Base-by-base conservation (phyloP, 2,888 invertebrate species). In the Gandaritis pyraliata region DNA sequence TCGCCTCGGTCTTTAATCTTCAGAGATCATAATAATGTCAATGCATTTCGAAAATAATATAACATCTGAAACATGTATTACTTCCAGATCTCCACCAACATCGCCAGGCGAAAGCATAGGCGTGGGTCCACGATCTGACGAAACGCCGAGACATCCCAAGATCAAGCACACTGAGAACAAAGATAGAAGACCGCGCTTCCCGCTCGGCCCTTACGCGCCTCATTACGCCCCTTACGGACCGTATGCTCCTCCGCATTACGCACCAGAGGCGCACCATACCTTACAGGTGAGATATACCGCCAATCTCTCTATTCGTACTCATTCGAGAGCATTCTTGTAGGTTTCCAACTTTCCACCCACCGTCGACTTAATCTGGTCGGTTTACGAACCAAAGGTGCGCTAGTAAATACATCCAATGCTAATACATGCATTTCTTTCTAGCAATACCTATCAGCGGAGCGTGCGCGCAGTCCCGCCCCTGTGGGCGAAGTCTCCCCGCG, bases 161-260 rank as follows among this genome's bases (percentile, higher is more conserved):
- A 87, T 92, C 29, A 92, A 93, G 62, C 87, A 86, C 65, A 92
- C 92, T 0, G 92, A 92, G 61, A 87, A 86, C 69, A 92, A 92
- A 70, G 89, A 88, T 51, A 78, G 92, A 0, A 78, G 85, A 43
- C 88, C 85, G 71, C 81, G 86, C 11, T 90, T 77, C 69, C 92
- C 92, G 36, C 83, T 90, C 2, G 92, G 92, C 0, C 92, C 92
- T 0, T 93, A 93, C 77, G 92, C 92, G 49, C 92, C 92, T 0
- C 90, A 89, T 65, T 92, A 89, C 71, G 88, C 85, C 0, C 86
- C 90, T 0, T 90, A 90, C 76, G 87, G 88, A 0, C 92, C 91
- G 0, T 91, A 90, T 75, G 54, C 46, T 11, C 90, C 89, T 47
- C 90, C 89, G 50, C 63, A 54, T 64, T 58, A 68, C 72, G 51